phyloP scores from a whole-genome alignment of 2,797 vertebrate species.

The Steatocranus sp. region DNA sequence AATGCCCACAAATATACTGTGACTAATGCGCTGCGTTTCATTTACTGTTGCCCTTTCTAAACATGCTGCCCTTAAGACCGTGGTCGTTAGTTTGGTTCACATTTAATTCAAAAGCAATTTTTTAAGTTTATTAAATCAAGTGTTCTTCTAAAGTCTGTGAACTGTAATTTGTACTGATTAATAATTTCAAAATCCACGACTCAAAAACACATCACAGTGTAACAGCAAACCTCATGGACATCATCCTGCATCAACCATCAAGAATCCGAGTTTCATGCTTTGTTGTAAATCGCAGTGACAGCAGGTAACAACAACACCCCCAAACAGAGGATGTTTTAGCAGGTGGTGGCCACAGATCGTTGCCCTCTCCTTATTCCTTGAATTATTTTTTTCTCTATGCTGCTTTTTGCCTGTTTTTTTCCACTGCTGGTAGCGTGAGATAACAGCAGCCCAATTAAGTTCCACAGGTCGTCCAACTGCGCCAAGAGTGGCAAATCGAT shows the following conservation, averaged over 20 bases:
- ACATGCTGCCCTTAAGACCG: accelerated
- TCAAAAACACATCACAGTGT: background rate
- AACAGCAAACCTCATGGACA: background rate
- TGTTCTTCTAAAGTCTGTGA: background rate
- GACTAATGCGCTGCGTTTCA: background rate
- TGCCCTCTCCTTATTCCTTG: background rate
- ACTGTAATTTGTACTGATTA: background rate
- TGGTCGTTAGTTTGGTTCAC: background rate
- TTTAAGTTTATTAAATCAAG: background rate
- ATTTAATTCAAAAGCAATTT: accelerated
- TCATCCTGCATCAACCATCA: background rate
- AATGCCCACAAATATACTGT: background rate
- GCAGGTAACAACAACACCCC: background rate
- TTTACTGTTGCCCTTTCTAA: background rate
- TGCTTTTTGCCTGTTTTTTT: background rate
- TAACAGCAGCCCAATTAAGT: background rate
- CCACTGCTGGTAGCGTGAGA: background rate
- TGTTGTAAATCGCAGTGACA: background rate
- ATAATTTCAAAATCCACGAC: background rate
- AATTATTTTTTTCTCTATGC: background rate
- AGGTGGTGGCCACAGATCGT: background rate
- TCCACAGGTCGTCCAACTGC: background rate
- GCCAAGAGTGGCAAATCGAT: background rate
- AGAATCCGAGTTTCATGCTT: background rate
- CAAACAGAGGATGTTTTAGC: background rate